Percentiles rank a stretch among this genome's conserved stretches.
Evolutionary conservation across 2,888 invertebrate genomes (phyloP).

Genomic region (Spicauda simplicius): DNA sequence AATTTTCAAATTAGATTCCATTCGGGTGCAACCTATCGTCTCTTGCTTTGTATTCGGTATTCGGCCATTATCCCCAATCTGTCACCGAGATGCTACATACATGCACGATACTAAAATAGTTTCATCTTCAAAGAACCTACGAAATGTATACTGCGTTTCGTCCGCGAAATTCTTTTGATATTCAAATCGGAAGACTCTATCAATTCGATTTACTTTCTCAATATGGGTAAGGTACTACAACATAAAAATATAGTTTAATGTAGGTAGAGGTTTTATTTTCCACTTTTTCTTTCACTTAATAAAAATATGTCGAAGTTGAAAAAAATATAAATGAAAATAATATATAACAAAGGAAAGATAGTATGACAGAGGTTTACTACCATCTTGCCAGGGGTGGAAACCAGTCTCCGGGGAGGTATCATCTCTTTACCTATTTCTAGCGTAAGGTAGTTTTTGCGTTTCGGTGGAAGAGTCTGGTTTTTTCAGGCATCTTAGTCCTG

Average conservation of each 20-base stretch:
- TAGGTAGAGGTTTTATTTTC: too few species aligned
- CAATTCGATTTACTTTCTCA: constrained; percentile 10
- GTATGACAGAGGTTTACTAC: too few species aligned
- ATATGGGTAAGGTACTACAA: constrained; percentile 3
- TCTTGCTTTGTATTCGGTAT: constrained; percentile 55
- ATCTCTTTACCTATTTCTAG: too few species aligned
- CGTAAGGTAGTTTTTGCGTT: too few species aligned
- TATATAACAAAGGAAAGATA: too few species aligned
- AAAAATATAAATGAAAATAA: too few species aligned
- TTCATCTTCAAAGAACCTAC: constrained; percentile 30
- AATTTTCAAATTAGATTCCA: constrained; percentile 64
- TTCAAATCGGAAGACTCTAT: constrained; percentile 53
- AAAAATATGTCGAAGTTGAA: too few species aligned
- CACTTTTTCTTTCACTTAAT: too few species aligned
- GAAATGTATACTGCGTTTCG: constrained; percentile 42
- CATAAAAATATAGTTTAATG: not conserved
- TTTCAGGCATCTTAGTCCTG: too few species aligned
- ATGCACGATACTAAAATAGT: constrained; percentile 30
- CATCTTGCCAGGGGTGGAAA: too few species aligned
- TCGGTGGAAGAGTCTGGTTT: too few species aligned
- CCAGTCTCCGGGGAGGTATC: too few species aligned
- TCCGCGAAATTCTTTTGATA: constrained; percentile 56
- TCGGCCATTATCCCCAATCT: constrained; percentile 53
- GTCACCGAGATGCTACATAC: constrained; percentile 43
- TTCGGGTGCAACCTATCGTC: constrained; percentile 51